Base-by-base conservation (phyloP, 2,888 invertebrate species). In the Dromius quadrimaculatus region DNA sequence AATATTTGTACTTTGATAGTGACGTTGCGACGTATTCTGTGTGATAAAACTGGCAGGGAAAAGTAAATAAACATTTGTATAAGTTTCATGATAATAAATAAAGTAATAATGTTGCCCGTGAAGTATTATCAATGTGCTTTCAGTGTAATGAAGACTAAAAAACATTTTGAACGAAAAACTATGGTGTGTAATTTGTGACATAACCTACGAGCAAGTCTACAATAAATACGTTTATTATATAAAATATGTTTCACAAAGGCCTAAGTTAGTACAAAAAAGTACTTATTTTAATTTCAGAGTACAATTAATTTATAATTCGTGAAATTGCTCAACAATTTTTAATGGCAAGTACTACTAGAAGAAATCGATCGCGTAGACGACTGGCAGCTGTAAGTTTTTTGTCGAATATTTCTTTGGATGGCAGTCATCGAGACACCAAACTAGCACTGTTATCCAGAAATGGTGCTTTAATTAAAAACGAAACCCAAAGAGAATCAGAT, bases 321-420 rank as follows among this genome's bases (percentile, higher is more conserved):
- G 22, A 54, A 54, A 28, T 54, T 54, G 50, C 50, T 54, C 50
- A 54, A 54, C 28, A 32, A 54, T 57, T 54, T 57, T 62, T 64
- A 79, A 87, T 87, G 86, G 86, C 86, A 83, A 84, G 82, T 78
- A 83, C 84, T 76, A 77, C 85, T 75, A 86, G 84, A 79, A 83
- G 85, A 77, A 84, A 84, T 78, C 89, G 90, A 84, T 92, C 92
- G 79, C 89, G 93, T 80, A 88, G 94, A 84, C 89, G 95, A 83
- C 88, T 95, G 77, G 95, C 96, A 80, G 97, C 97, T 76, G 89
- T 96, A 79, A 93, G 94, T 79, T 98, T 97, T 86, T 87, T 98
- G 77, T 92, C 95, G 65, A 97, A 97, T 84, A 97, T 98, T 81
- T 95, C 97, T 73, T 86, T 97, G 74, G 96, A 97, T 86, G 97